Conservation (phyloP, 2,113 vertebrate species). For the Cromileptes altivelis region DNA sequence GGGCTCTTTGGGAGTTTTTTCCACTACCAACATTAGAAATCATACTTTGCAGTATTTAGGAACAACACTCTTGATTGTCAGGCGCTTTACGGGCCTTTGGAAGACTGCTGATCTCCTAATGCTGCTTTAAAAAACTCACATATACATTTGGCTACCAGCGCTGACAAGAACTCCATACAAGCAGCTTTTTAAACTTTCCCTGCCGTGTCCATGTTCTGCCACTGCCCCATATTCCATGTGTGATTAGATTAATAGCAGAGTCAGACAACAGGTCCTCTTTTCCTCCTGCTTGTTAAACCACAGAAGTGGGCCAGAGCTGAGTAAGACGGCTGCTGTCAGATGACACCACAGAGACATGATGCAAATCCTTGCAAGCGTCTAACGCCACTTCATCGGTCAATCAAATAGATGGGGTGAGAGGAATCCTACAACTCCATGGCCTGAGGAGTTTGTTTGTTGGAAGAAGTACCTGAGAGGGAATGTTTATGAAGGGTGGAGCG, state of each 20-base stretch:
- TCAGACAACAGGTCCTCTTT: neutral
- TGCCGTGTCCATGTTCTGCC: conserved; percentile 1
- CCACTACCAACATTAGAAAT: no score
- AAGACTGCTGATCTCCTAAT: no score
- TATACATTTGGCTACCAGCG: neutral
- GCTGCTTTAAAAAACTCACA: neutral
- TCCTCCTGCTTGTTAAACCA: conserved; percentile 9
- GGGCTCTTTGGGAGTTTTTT: no score
- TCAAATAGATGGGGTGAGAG: conserved; percentile 12
- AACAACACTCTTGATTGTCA: no score
- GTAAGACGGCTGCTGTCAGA: conserved; percentile 45
- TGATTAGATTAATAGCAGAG: neutral
- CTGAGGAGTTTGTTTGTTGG: neutral
- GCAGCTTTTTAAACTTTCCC: neutral
- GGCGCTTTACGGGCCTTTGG: neutral
- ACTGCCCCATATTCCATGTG: neutral
- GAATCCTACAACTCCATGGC: neutral
- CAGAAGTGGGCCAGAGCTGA: conserved; percentile 54
- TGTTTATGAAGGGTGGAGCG: neutral
- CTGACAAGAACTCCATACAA: neutral
- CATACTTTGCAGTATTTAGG: no score
- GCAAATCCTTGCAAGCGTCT: conserved; percentile 23
- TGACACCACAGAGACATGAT: conserved; percentile 41
- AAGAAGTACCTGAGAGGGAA: neutral
- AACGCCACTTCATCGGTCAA: neutral